A percentile compares a stretch with the other conserved stretches of the same genome.
phyloP scores from a whole-genome alignment of 2,113 vertebrate species.

The Garra rufa region DNA sequence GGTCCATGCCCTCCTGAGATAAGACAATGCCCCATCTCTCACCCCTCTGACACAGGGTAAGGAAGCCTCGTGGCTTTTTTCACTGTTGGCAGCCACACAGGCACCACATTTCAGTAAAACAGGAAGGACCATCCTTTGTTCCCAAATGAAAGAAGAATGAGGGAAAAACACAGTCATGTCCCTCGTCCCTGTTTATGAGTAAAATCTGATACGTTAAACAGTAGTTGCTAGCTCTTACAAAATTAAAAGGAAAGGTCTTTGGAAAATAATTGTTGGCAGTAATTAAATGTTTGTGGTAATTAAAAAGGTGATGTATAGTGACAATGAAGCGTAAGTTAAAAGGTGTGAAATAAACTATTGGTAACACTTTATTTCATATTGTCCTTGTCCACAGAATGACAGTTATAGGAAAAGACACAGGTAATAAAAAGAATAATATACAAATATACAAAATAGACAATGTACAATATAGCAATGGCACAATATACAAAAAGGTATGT shows the following conservation, averaged over 20 bases:
- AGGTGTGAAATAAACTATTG: not conserved
- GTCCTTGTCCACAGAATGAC: no score
- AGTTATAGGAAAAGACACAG: no score
- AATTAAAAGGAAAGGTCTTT: not conserved
- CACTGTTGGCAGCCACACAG: constrained; percentile 58
- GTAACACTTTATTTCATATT: not conserved
- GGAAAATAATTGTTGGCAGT: no score
- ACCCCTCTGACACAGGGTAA: constrained; percentile 60
- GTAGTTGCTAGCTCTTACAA: not conserved
- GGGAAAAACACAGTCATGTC: constrained; percentile 71
- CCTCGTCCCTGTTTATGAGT: constrained; percentile 60
- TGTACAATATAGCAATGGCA: no score
- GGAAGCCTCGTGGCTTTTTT: constrained; percentile 63
- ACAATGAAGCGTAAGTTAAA: not conserved
- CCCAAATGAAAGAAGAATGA: constrained; percentile 57
- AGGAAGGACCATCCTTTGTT: constrained; percentile 71
- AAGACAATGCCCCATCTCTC: constrained; percentile 74
- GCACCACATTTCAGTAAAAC: constrained; percentile 51
- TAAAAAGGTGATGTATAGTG: not conserved
- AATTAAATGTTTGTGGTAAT: not conserved
- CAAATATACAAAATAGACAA: no score
- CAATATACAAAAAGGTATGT: no score
- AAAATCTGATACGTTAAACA: constrained; percentile 26
- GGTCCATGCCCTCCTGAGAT: constrained; percentile 75
- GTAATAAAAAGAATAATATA: no score